Conservation (phyloP, 2,797 vertebrate species). For the Crocidura indochinensis region DNA sequence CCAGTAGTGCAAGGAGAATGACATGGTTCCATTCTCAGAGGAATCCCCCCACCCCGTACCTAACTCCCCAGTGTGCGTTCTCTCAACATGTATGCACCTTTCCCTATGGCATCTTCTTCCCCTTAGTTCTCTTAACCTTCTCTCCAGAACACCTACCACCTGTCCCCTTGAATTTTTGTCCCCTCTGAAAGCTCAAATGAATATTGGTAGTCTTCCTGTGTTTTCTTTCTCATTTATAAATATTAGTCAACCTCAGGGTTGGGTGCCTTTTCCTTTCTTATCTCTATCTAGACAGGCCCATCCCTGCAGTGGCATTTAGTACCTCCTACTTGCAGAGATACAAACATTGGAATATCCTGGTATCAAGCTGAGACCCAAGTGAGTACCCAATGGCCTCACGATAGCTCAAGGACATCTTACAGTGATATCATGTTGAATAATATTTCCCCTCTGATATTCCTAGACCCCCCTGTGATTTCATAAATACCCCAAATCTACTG, state of each 20-base stretch:
- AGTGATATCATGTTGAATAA: neutral
- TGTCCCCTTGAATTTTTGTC: neutral
- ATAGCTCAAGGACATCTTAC: neutral
- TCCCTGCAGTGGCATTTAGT: fast-evolving
- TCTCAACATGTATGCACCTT: fast-evolving
- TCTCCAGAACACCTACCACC: neutral
- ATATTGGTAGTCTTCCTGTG: neutral
- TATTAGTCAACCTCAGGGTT: neutral
- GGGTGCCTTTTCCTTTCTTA: neutral
- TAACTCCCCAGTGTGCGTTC: fast-evolving
- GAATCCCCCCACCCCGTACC: fast-evolving
- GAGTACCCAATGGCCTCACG: neutral
- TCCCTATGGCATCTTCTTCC: neutral
- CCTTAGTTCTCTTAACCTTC: neutral
- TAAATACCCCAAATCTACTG: neutral
- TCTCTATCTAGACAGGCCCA: neutral
- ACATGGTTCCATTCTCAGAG: no score
- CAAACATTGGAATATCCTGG: no score
- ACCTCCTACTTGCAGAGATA: no score
- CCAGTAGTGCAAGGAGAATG: fast-evolving
- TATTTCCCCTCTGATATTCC: neutral
- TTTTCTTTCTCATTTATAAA: neutral
- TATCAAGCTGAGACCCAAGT: fast-evolving
- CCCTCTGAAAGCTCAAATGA: neutral
- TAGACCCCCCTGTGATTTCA: neutral